These are phyloP conservation scores for Antechinus flavipes DNA, from an alignment of 2,113 vertebrate genomes.

Conservation along the genomic window DNA sequence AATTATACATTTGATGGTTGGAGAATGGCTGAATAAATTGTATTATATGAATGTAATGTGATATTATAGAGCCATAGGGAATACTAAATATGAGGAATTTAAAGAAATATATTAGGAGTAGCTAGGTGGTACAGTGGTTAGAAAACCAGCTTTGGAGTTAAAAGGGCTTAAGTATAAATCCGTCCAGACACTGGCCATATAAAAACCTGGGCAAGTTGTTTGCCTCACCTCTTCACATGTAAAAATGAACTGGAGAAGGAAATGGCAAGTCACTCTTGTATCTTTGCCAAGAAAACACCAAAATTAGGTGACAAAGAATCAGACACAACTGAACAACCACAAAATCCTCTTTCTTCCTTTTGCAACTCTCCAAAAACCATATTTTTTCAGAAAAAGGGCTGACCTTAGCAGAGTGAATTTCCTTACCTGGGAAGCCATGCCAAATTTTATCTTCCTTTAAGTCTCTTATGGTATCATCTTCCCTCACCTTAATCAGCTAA, in stretches of 20 bases:
- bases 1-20: background rate
- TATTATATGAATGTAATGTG: background rate
- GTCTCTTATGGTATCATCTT: background rate
- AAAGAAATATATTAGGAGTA: background rate
- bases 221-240: no score
- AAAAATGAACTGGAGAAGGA: no score
- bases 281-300: no score
- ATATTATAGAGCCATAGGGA: background rate
- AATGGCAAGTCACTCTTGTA: no score
- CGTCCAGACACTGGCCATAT: background rate
- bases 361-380: background rate
- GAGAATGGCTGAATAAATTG: background rate
- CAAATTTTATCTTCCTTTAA: background rate
- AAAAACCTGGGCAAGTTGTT: background rate
- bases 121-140: no score
- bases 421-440: background rate
- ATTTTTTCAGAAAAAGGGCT: background rate
- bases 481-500: background rate
- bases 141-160: no score
- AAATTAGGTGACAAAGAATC: no score
- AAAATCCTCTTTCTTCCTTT: background rate
- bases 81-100: background rate
- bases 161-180: no score
- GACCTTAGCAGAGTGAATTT: background rate
- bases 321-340: no score